A percentile compares a stretch with the other conserved stretches of the same genome.
Evolutionary conservation across 2,113 vertebrate genomes (phyloP).

Genomic region (human): DNA sequence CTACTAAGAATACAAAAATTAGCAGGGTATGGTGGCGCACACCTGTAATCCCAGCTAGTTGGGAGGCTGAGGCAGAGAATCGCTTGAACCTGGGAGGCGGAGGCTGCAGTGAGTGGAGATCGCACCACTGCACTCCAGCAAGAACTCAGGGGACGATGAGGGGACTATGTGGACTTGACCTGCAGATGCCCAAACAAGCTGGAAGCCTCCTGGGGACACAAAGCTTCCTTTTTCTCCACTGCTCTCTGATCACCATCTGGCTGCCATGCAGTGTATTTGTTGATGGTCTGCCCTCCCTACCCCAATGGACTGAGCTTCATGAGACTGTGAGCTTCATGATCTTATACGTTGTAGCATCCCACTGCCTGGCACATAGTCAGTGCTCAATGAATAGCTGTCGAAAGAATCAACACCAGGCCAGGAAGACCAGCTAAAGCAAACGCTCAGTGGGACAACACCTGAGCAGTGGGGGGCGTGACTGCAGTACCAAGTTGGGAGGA

Average conservation of each 20-base stretch:
- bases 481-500: background rate
- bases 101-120: no score
- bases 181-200: background rate
- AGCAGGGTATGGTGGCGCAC: no score
- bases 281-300: no score
- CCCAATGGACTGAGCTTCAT: background rate
- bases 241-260: background rate
- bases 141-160: background rate
- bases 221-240: background rate
- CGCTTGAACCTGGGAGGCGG: no score
- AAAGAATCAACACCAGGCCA: background rate
- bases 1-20: no score
- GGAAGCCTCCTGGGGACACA: background rate
- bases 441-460: background rate
- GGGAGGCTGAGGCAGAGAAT: no score
- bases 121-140: background rate
- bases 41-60: no score
- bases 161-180: background rate
- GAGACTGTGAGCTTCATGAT: background rate
- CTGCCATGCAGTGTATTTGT: background rate
- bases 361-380: background rate
- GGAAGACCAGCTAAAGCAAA: background rate
- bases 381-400: background rate
- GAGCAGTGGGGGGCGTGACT: background rate
- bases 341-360: background rate